Percentiles rank a stretch among this genome's conserved stretches.
Conservation (phyloP, 2,113 vertebrate species). For the Plecturocebus donacophilus region DNA sequence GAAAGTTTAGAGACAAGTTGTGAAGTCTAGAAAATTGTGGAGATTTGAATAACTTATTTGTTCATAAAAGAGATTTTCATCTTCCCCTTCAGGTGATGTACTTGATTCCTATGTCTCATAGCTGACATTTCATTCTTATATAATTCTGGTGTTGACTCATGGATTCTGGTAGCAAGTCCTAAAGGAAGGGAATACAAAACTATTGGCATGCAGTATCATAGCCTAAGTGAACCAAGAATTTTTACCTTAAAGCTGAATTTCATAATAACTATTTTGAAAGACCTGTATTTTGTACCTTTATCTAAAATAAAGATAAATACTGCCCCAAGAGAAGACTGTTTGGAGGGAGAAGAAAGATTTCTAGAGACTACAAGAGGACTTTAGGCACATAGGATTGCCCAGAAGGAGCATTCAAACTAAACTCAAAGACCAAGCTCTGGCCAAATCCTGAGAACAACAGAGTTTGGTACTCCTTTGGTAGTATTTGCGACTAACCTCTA, state of each 20-base stretch:
- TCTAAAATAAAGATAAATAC: neutral
- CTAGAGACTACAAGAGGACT: neutral
- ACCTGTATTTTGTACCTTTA: conserved; percentile 33
- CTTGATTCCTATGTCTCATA: conserved; percentile 74
- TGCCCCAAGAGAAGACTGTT: neutral
- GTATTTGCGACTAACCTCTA: neutral
- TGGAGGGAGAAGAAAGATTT: neutral
- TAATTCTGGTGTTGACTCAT: conserved; percentile 70
- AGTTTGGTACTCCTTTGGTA: neutral
- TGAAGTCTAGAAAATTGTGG: conserved; percentile 25
- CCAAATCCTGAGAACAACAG: neutral
- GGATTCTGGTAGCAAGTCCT: conserved; percentile 72
- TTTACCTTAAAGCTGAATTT: conserved; percentile 37
- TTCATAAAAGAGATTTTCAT: conserved; percentile 57
- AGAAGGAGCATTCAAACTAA: neutral
- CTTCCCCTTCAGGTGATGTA: conserved; percentile 73
- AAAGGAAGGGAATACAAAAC: conserved; percentile 68
- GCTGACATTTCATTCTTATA: conserved; percentile 74
- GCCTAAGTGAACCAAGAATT: conserved; percentile 31
- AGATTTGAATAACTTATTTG: conserved; percentile 12
- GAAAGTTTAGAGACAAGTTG: conserved; percentile 33
- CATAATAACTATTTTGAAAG: neutral
- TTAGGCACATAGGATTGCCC: neutral
- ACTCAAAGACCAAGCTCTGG: neutral
- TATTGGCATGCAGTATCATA: conserved; percentile 63